A percentile compares a stretch with the other conserved stretches of the same genome.
Conservation (phyloP, 2,888 invertebrate species). For the Drosophila pseudotalamancana region DNA sequence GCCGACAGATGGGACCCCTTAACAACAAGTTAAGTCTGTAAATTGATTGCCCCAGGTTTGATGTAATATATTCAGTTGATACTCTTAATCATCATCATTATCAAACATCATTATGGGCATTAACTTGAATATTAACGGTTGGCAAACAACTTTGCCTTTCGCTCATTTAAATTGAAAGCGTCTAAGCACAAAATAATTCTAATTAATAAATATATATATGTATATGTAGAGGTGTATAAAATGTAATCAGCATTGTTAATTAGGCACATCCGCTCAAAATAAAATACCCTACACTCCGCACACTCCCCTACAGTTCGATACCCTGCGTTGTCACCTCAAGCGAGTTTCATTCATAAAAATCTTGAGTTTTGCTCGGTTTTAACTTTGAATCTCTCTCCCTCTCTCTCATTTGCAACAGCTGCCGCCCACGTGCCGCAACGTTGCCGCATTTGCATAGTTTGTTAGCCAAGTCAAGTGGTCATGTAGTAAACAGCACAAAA, state of each 20-base stretch:
- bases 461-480: slow-evolving; percentile 68
- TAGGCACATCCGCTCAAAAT: slow-evolving; percentile 68
- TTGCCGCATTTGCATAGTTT: slow-evolving; percentile 72
- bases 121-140: neutral
- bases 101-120: slow-evolving; percentile 10
- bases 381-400: too few relatives aligned
- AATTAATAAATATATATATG: slow-evolving; percentile 61
- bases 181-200: slow-evolving; percentile 43
- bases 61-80: slow-evolving; percentile 6
- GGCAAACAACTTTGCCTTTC: slow-evolving; percentile 50
- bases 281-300: neutral
- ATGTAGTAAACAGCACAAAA: slow-evolving; percentile 68
- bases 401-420: slow-evolving; percentile 40
- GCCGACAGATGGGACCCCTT: slow-evolving; percentile 49
- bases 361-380: slow-evolving; percentile 34
- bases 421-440: slow-evolving; percentile 60
- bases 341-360: slow-evolving; percentile 72
- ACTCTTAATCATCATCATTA: slow-evolving; percentile 11
- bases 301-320: slow-evolving; percentile 7
- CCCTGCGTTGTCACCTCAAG: slow-evolving; percentile 63
- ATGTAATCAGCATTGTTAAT: slow-evolving; percentile 74
- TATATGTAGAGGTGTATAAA: slow-evolving; percentile 39
- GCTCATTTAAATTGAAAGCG: slow-evolving; percentile 54
- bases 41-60: slow-evolving; percentile 17
- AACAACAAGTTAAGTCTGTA: slow-evolving; percentile 33